Base-by-base conservation (phyloP, 92 coral and sea anemone genomes). In the Bergia sp. region DNA sequence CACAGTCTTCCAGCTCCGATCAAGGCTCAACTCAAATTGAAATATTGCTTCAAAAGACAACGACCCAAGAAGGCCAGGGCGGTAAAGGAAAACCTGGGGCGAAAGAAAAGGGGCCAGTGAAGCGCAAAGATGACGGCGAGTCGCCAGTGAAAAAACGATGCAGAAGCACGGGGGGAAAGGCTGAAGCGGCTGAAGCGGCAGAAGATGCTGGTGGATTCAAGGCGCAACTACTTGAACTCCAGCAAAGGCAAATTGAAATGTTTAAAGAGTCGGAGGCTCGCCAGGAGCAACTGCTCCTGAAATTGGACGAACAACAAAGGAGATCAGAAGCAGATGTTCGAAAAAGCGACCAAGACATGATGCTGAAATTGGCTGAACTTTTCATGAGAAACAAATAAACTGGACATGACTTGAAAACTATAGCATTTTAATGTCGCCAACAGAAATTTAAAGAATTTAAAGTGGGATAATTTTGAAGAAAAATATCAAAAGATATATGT, bases 221-320 rank as follows among this genome's bases (percentile, higher is more conserved):
- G 73, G 75, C 69, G 45, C 86, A 82, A 64, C 64, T 81, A 29
- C 57, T 81, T 39, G 71, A 81, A 53, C 43, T 81, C 37, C 85
- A 81, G 85, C 69, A 49, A 81, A 81, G 21, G 43, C 85, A 81
- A 81, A 50, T 81, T 47, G 85, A 81, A 67, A 47, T 81, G 39
- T 81, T 81, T 81, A 49, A 81, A 50, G 85, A 81, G 43, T 61
- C 44, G 37, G 83, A 79, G 55, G 29, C 29, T 29, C 29, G 29
- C n/a, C n/a, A 81, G 66, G 85, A 81, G 66, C 57, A 81, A 23
- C 71, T 81, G 57, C 85, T 81, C 57, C 71, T 81, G 85, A 81
- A 81, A 81, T 50, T 81, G 23, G 84, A 80, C 58, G 61, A 80
- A 65, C 67, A 80, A 80, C 84, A 80, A 65, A 55, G 84, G 64